These are phyloP conservation scores for Fistularia tabacaria DNA, from an alignment of 2,797 vertebrate species.

Conservation along the genomic window DNA sequence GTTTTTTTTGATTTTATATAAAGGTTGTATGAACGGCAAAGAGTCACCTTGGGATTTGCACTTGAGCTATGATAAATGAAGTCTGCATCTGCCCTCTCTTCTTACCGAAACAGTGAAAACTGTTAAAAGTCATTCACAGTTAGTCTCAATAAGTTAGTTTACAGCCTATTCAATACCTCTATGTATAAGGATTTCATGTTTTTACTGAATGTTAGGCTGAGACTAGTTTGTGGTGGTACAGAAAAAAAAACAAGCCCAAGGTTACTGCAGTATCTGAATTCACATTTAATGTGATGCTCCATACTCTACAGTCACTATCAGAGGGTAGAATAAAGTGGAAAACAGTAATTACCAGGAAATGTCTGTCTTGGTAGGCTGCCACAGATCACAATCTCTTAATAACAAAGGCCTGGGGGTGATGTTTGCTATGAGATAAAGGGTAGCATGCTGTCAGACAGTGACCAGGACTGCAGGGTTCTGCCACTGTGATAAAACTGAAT, in stretches of 20 bases:
- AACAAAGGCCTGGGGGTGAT: not conserved
- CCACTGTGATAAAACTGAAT: not conserved
- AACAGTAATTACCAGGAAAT: too few species aligned
- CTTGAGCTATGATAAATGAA: not conserved
- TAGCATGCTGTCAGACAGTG: not conserved
- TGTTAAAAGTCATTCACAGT: too few species aligned
- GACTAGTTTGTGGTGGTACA: not conserved
- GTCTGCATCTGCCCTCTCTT: not conserved
- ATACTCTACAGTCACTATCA: too few species aligned
- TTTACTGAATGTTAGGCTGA: too few species aligned
- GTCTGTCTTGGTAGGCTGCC: not conserved
- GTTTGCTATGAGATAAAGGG: not conserved
- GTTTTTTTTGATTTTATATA: not conserved
- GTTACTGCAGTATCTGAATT: not conserved
- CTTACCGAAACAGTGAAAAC: not conserved
- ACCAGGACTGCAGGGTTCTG: not conserved
- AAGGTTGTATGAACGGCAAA: not conserved
- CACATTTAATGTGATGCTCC: too few species aligned
- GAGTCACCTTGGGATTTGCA: slow-evolving; percentile 1
- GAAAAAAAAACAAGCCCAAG: too few species aligned
- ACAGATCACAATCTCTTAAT: slow-evolving; percentile 14
- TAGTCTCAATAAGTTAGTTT: too few species aligned
- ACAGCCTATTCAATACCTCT: too few species aligned
- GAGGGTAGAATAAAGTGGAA: too few species aligned
- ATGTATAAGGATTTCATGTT: too few species aligned